A percentile compares a stretch with the other conserved stretches of the same genome.
Evolutionary conservation across 1,140 invertebrate species (phyloP).

Genomic region (Pseudomyrmex sp.): DNA sequence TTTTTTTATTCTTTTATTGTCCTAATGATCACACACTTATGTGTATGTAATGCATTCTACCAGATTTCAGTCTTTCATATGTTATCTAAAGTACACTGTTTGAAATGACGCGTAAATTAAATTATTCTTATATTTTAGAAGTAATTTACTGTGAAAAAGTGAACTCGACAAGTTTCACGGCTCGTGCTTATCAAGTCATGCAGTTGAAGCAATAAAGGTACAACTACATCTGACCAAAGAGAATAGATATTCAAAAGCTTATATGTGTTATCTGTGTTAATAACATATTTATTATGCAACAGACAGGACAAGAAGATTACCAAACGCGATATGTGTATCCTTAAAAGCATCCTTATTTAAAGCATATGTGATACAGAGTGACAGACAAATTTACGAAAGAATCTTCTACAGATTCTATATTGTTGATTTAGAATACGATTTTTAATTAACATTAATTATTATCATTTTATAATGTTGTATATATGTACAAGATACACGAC

Average conservation of each 20-base stretch:
- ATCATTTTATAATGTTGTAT: slow-evolving; percentile 46
- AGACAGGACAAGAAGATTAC: not conserved
- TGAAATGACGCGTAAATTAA: slow-evolving; percentile 43
- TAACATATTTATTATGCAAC: not conserved
- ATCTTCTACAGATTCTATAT: not conserved
- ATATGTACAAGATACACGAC: slow-evolving; percentile 15
- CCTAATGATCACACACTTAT: slow-evolving; percentile 16
- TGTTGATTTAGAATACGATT: slow-evolving; percentile 16
- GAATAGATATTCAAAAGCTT: slow-evolving; percentile 34
- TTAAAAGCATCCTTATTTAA: slow-evolving; percentile 35
- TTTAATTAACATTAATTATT: slow-evolving; percentile 51
- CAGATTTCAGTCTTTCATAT: slow-evolving; percentile 59
- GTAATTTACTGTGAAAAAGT: not conserved
- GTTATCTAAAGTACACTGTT: slow-evolving; percentile 39
- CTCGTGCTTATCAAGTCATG: slow-evolving; percentile 22
- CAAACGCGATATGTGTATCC: slow-evolving; percentile 13
- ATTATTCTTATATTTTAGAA: slow-evolving; percentile 32
- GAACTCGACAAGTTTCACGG: not conserved
- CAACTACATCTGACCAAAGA: slow-evolving; percentile 69
- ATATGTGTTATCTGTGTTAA: slow-evolving; percentile 24
- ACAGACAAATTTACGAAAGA: slow-evolving; percentile 6
- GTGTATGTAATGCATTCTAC: slow-evolving; percentile 36
- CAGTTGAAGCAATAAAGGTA: slow-evolving; percentile 44
- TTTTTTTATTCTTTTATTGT: slow-evolving; percentile 29
- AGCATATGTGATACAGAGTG: slow-evolving; percentile 17